Evolutionary conservation across 2,888 invertebrate genomes (phyloP).

Genomic region (Ariolimax columbianus): DNA sequence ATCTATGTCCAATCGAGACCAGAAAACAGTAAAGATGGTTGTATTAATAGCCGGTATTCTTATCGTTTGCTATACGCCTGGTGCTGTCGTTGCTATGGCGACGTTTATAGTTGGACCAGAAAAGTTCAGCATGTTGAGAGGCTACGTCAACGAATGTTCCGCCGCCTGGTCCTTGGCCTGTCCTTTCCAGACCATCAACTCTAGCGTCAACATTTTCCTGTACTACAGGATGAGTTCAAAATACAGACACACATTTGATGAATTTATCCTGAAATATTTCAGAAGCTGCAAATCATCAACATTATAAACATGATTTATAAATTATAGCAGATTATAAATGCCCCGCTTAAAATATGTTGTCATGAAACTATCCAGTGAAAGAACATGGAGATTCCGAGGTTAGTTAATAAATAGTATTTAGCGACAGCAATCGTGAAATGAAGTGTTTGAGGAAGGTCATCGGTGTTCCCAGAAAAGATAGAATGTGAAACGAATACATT

Average conservation of each 20-base stretch:
- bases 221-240: conserved; percentile 35
- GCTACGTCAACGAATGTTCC: neutral
- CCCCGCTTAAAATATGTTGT: too few relatives aligned
- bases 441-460: too few relatives aligned
- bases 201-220: conserved; percentile 21
- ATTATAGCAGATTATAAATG: too few relatives aligned
- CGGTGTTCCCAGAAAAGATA: too few relatives aligned
- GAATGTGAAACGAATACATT: too few relatives aligned
- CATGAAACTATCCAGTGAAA: too few relatives aligned
- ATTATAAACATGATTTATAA: too few relatives aligned
- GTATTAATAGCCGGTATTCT: neutral
- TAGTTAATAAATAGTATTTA: too few relatives aligned
- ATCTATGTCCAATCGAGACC: neutral
- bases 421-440: too few relatives aligned
- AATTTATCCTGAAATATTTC: too few relatives aligned
- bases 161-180: neutral
- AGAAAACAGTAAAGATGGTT: neutral
- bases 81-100: neutral
- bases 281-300: too few relatives aligned
- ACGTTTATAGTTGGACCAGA: neutral
- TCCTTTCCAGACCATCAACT: neutral
- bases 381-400: too few relatives aligned
- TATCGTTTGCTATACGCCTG: neutral
- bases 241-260: conserved; percentile 8
- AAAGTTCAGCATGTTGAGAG: neutral